A percentile compares a stretch with the other conserved stretches of the same genome.
These are phyloP conservation scores for Equus quagga DNA, from an alignment of 2,113 vertebrate genomes.

Conservation along the genomic window DNA sequence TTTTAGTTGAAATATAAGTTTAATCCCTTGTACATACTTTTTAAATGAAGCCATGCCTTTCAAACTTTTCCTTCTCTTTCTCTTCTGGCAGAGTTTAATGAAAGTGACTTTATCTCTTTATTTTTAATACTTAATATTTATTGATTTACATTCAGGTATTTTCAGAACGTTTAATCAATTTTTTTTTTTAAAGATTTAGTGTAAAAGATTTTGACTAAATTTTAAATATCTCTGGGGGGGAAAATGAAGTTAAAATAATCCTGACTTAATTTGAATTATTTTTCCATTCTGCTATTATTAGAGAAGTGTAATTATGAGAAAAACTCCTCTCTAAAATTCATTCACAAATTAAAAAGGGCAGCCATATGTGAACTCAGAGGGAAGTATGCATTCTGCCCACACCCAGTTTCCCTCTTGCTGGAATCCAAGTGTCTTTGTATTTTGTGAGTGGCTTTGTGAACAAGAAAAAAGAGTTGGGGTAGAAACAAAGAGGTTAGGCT, in stretches of 20 bases:
- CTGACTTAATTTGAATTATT: conserved; percentile 49
- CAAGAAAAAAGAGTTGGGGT: not conserved
- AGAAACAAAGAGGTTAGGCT: not conserved
- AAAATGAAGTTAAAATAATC: conserved; percentile 21
- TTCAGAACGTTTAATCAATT: not conserved
- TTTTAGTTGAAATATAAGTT: not conserved
- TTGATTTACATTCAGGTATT: conserved; percentile 17
- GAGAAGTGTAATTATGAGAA: not conserved
- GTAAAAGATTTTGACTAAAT: conserved; percentile 9
- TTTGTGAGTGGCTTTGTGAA: not conserved
- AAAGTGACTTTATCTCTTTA: not conserved
- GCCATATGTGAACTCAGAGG: not conserved
- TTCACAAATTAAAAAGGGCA: not conserved
- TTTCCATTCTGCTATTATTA: not conserved
- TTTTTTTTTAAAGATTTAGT: not conserved
- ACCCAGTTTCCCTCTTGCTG: not conserved
- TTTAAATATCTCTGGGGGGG: not conserved
- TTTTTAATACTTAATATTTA: not conserved
- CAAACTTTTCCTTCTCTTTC: not conserved
- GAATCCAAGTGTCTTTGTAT: not conserved
- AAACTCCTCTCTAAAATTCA: not conserved
- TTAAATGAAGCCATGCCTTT: not conserved
- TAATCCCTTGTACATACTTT: not conserved
- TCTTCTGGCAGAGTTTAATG: not conserved
- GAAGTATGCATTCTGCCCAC: not conserved